Evolutionary conservation across 1,140 invertebrate species (phyloP), one percentile per base, ranked within the genome.

Genomic region (Chironomus striatipennis): DNA sequence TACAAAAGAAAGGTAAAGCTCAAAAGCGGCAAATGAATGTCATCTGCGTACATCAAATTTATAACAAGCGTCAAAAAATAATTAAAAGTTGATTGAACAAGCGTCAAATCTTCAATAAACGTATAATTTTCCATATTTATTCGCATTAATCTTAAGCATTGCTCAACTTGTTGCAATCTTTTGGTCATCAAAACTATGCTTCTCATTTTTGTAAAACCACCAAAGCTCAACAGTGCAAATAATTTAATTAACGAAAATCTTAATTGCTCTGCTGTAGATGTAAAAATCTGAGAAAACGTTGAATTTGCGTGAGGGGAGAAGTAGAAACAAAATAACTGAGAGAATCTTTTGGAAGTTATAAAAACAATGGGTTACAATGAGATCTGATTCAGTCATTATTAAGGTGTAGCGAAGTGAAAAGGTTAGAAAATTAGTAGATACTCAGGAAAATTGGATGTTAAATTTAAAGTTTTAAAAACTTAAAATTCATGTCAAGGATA

Each of bases 271-370:
- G 12, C n/a, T 57, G 47, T n/a, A 57, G n/a, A 57, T 57, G 47
- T n/a, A 57, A 57, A 12, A 57, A 57, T n/a, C 12, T 15, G 12
- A 57, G 12, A 57, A 57, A 57, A 57, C 12, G 12, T 20, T 70
- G 10, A n/a, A 21, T 70, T 70, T 70, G 65, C 17, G 65, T 18
- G 65, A 70, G 20, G 20, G 20, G 20, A 70, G 17, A 67, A 67
- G 17, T 21, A 12, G 47, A 70, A 21, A 18, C 17, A 70, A 57
- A 10, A n/a, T 3, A 12, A n/a, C 7, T 70, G 65, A 18, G 65
- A 57, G 47, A 57, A 57, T 57, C n/a, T 57, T 57, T 57, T n/a
- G 17, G 20, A 70, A 70, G 18, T 70, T 70, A 70, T 70, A 70
- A 70, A 70, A 70, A 70, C 65, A 70, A 70, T 70, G 65, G 65